phyloP scores from a whole-genome alignment of 2,888 invertebrate genomes.

The Eupeodes latifasciatus region DNA sequence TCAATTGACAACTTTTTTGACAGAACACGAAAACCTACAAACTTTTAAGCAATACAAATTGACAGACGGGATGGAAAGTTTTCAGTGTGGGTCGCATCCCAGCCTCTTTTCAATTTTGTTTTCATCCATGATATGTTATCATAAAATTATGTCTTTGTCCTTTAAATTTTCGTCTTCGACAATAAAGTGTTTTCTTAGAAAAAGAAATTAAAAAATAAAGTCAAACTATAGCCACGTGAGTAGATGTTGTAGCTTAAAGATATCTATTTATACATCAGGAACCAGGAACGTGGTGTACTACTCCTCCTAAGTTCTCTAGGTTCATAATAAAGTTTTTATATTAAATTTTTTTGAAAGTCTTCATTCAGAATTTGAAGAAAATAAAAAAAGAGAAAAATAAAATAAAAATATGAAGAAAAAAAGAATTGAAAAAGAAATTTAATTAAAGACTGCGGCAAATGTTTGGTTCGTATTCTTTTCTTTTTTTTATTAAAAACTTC shows the following conservation, averaged over 20 bases:
- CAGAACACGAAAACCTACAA: too few species aligned
- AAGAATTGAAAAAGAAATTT: conserved; percentile 34
- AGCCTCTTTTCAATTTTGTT: background rate
- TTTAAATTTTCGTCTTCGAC: background rate
- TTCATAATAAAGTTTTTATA: conserved; percentile 45
- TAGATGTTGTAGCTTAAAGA: background rate
- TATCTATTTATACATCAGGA: background rate
- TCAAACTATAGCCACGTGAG: background rate
- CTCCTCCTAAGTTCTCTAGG: conserved; percentile 9
- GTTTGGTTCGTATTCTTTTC: conserved; percentile 1
- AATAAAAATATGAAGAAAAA: background rate
- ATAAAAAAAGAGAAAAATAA: background rate
- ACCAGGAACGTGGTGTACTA: background rate
- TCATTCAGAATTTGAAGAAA: conserved; percentile 35
- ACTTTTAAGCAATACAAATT: too few species aligned
- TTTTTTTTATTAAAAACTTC: conserved; percentile 30
- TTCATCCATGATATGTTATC: background rate
- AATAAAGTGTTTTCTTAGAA: background rate
- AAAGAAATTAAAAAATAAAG: background rate
- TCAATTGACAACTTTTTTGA: too few species aligned
- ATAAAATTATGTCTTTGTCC: background rate
- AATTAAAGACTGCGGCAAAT: conserved; percentile 47
- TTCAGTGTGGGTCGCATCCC: too few species aligned
- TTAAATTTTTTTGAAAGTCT: conserved; percentile 33
- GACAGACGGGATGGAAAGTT: too few species aligned